Evolutionary conservation across 1,140 invertebrate genomes (phyloP), one percentile per base, ranked within the genome.

Genomic region (Condylostylus longicornis): DNA sequence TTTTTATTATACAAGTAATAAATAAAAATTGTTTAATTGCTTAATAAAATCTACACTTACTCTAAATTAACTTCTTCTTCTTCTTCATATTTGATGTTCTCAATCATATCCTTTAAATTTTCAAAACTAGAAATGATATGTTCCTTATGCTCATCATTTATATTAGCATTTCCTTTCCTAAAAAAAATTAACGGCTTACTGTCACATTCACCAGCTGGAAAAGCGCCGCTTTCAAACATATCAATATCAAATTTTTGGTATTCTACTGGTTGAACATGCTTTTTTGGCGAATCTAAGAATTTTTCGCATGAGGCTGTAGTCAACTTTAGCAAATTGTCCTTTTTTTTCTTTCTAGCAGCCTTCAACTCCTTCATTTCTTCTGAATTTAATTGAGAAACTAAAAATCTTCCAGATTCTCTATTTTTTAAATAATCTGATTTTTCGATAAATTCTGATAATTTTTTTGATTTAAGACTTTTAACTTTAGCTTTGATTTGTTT

Each of bases 401-500:
- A 50, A 72, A 64, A 4, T 73, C 51, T 49, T 74, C 64, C 36
- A 66, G 67, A 14, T 74, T n/a, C n/a, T n/a, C n/a, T n/a, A n/a
- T n/a, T n/a, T n/a, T n/a, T n/a, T n/a, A n/a, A n/a, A n/a, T 53
- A 27, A 64, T 71, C 35, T 67, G 64, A 47, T 62, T 71, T 69
- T 27, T 66, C 53, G 12, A 74, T 68, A 14, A 79, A 57, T 35
- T 72, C 64, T 17, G 76, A 71, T 14, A 82, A 49, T 51, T 79
- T 70, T 37, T 64, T 56, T 2, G 72, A 66, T 50, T 66, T 70
- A 10, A 80, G 53, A 43, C 72, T 77, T 42, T 68, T 70, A 3
- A 81, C 68, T 7, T 66, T 60, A 13, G 77, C 70, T 51, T 72
- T 75, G 23, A 64, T 68, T 52, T 77, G 72, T 33, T 52, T 74